Percentiles rank a stretch among this genome's conserved stretches.
phyloP scores from a whole-genome alignment of 2,113 vertebrate species.

The Apaloderma vittatum region DNA sequence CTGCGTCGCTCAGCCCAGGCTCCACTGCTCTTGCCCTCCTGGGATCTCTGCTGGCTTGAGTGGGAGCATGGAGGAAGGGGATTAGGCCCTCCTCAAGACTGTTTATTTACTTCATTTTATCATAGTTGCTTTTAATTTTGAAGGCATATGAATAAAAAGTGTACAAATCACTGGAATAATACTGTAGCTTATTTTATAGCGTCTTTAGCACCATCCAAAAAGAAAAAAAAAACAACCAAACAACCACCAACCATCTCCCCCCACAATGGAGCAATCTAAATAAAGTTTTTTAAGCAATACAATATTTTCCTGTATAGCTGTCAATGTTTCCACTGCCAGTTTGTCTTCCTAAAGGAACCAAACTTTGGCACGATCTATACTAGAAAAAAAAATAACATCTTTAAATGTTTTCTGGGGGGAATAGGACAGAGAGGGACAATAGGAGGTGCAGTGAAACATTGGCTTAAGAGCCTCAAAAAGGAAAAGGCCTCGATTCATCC shows the following conservation, averaged over 20 bases:
- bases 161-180: not conserved
- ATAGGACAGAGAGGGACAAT: not conserved
- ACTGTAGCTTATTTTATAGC: not conserved
- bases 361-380: not conserved
- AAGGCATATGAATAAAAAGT: not conserved
- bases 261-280: not conserved
- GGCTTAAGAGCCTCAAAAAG: not conserved
- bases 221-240: not conserved
- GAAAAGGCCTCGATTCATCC: not conserved
- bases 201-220: not conserved
- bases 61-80: not conserved
- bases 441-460: not conserved
- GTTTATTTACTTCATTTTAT: conserved; percentile 22
- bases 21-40: not conserved
- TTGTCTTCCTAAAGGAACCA: not conserved
- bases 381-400: not conserved
- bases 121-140: conserved; percentile 4
- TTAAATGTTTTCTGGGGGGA: not conserved
- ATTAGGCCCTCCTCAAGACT: not conserved
- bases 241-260: not conserved
- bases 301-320: not conserved
- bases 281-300: conserved; percentile 23
- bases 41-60: not conserved
- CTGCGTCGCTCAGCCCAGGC: rapidly evolving
- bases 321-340: conserved; percentile 16